Evolutionary conservation across 2,797 vertebrate genomes (phyloP).

Genomic region (Heliangelus exortis): DNA sequence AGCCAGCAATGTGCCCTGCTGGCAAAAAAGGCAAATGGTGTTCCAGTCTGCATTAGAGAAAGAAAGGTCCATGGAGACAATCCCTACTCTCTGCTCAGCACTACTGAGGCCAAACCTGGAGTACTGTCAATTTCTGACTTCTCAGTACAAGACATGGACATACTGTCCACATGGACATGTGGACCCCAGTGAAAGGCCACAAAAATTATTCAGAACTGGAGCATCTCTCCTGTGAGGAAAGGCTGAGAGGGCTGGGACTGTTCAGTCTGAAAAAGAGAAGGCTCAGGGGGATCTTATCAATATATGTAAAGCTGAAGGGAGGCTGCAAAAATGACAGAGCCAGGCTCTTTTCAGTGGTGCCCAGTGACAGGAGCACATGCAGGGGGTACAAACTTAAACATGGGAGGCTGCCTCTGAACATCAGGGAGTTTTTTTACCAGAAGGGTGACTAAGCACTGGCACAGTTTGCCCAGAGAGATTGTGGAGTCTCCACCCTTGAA

Average conservation of each 20-base stretch:
- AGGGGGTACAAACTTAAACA: neutral
- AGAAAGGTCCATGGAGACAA: neutral
- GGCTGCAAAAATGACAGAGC: neutral
- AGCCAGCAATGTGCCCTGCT: neutral
- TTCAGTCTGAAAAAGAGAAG: neutral
- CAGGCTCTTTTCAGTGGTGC: neutral
- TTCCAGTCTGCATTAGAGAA: neutral
- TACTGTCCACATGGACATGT: neutral
- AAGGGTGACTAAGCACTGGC: neutral
- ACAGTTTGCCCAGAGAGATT: neutral
- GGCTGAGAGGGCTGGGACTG: too few relatives aligned
- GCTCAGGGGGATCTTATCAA: neutral
- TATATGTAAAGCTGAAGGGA: neutral
- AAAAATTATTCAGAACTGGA: too few relatives aligned
- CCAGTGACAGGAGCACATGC: neutral
- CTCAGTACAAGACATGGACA: neutral
- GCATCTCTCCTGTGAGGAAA: too few relatives aligned
- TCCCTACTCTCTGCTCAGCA: neutral
- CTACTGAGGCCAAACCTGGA: neutral
- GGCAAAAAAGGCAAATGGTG: rapidly evolving
- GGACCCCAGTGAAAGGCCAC: too few relatives aligned
- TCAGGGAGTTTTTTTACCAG: neutral
- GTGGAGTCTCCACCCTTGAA: neutral
- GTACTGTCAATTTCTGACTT: neutral
- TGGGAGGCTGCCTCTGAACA: neutral